Evolutionary conservation across 2,888 invertebrate genomes (phyloP).

Genomic region (Falcaria lacertinaria): DNA sequence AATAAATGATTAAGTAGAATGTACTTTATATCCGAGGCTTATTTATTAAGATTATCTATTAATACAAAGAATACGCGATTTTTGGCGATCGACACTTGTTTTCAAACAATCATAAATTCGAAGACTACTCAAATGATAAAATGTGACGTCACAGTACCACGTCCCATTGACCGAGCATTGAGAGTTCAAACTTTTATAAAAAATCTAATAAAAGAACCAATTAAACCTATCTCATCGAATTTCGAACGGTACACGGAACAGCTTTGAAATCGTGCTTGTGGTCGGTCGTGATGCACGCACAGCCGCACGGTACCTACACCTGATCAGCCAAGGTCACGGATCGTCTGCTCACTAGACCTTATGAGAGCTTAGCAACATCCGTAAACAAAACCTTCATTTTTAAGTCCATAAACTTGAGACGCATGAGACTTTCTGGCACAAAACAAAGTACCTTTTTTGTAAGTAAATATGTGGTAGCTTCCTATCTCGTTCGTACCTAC

Average conservation of each 20-base stretch:
- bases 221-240: background rate
- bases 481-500: too few relatives aligned
- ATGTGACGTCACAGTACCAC: too few relatives aligned
- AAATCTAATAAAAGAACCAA: background rate
- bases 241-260: background rate
- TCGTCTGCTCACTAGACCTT: slow-evolving; percentile 29
- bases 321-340: slow-evolving; percentile 37
- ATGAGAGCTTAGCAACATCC: slow-evolving; percentile 24
- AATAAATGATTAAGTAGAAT: too few relatives aligned
- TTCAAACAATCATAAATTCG: too few relatives aligned
- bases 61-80: too few relatives aligned
- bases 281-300: slow-evolving; percentile 35
- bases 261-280: slow-evolving; percentile 26
- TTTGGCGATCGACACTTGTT: too few relatives aligned
- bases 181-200: background rate
- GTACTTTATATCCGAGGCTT: too few relatives aligned
- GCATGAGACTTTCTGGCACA: background rate
- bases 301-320: slow-evolving; percentile 11
- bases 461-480: too few relatives aligned
- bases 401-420: slow-evolving; percentile 7
- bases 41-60: too few relatives aligned
- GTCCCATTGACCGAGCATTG: background rate
- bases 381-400: slow-evolving; percentile 22
- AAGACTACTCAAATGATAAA: too few relatives aligned
- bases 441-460: background rate